Base-by-base conservation (phyloP, 2,797 vertebrate species). In the Clarias fuscus region DNA sequence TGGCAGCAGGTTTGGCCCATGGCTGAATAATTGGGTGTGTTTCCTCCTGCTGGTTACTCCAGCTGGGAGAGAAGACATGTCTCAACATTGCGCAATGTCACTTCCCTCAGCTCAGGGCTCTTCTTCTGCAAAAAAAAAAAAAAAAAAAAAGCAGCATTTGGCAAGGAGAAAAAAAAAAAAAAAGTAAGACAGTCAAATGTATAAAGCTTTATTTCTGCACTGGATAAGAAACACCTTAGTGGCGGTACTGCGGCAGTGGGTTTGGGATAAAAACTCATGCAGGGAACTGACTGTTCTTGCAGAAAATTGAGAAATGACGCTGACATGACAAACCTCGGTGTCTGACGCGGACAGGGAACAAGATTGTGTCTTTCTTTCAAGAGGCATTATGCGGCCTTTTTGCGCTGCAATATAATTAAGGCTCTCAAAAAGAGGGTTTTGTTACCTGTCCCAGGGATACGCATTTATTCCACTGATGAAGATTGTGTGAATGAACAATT, bases 1-100 rank as follows among this genome's bases (percentile, higher is more conserved):
- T 75, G 43, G 62, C 68, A 14, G 59, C 83, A 85, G 76, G 71
- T 88, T 87, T 87, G 76, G 83, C 87, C 83, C 59, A 67, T 82
- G 87, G 89, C 71, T 88, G 84, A 88, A 86, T 88, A 89, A 86
- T 78, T 88, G 73, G 88, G 72, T 85, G 64, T 83, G 70, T 89
- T 88, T 84, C 78, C 86, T 88, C 84, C 84, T 87, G 86, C 84
- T 88, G 86, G 65, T 87, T 53, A 30, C 78, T 86, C 81, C 67
- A 40, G 67, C 82, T 64, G 85, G n/a, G 85, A 79, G 76, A 82
- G 72, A 84, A 79, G 58, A 77, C 77, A 72, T 85, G 78, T 88
- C 33, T 82, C 84, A 84, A 71, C 81, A 82, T 86, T 90, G 84
- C 86, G 78, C 84, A 86, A 77, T 88, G 89, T 48, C 81, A 72